Base-by-base conservation (phyloP, 2,113 vertebrate species). In the Seriola quinqueradiata region DNA sequence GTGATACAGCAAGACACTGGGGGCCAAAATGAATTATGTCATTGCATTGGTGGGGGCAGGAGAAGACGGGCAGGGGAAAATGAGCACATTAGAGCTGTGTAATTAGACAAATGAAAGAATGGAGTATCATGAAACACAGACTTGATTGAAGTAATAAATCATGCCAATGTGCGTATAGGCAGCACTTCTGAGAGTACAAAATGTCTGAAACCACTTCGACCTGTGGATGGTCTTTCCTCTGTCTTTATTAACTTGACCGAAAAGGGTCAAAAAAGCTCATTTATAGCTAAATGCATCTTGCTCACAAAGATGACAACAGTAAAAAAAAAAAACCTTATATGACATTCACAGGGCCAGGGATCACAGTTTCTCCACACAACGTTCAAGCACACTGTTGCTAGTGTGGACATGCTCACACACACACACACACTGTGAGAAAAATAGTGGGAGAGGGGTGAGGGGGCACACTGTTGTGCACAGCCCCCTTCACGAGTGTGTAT, bases 101-200 rank as follows among this genome's bases (percentile, higher is more conserved):
- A 92, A 92, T 93, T 92, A 91, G 86, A 90, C 90, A 90, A 87
- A 90, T 87, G 82, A 89, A 89, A 69, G 86, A 80, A 84, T 60
- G 9, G 76, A 82, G 87, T 65, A 74, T 84, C 54, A 75, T 11
- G 2, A 70, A 86, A 85, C 61, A 36, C 61, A 36, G 64, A 60
- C 65, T 16, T 71, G 63, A 85, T 72, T 85, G 72, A 85, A 65
- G 85, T 34, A 70, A 91, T 92, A 84, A 91, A 93, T 92, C 89
- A 90, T 23, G 57, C 58, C 19, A 5, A 25, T 2, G 11, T 48
- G 12, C 42, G 67, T 71, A 66, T 16, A 61, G n/a, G 71, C 44
- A 46, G 44, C n/a, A 21, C 44, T 44, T 25, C 34, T 28, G 11
- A 23, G 8, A 71, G 48, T 28, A 25, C 19, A 65, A 68, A 75